These are phyloP conservation scores for Himalopsyche kuldschensis DNA, from an alignment of 2,888 invertebrate genomes.

Conservation along the genomic window DNA sequence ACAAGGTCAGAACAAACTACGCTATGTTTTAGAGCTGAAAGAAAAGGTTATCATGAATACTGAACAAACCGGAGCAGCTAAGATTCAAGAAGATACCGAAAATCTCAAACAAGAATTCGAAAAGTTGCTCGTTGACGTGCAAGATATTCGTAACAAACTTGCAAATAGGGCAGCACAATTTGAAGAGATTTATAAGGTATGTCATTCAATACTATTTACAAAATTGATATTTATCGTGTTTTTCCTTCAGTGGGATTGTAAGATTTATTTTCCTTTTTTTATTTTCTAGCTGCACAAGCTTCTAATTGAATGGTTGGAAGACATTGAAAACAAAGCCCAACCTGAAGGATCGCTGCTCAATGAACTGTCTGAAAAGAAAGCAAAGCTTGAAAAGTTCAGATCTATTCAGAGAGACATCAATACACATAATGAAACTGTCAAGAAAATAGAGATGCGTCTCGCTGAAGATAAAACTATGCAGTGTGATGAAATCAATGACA, in stretches of 20 bases:
- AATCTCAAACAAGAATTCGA: constrained; percentile 88
- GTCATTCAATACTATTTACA: background rate
- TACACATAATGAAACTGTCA: constrained; percentile 76
- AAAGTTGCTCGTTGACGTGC: constrained; percentile 78
- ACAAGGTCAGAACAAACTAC: constrained; percentile 84
- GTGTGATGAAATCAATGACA: constrained; percentile 68
- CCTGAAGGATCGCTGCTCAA: constrained; percentile 73
- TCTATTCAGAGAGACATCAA: constrained; percentile 80
- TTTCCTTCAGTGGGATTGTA: background rate
- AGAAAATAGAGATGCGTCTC: constrained; percentile 74
- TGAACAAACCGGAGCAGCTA: constrained; percentile 82
- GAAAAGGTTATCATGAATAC: constrained; percentile 94
- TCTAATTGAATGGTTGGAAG: constrained; percentile 84
- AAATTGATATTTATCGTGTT: background rate
- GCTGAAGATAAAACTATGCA: constrained; percentile 69
- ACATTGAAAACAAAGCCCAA: constrained; percentile 81
- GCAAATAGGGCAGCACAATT: constrained; percentile 75
- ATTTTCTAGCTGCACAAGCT: constrained; percentile 65
- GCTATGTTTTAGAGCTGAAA: constrained; percentile 85
- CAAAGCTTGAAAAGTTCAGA: constrained; percentile 84
- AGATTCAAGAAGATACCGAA: constrained; percentile 91
- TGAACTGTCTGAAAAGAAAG: constrained; percentile 89
- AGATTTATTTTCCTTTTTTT: constrained; percentile 4
- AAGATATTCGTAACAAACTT: constrained; percentile 75
- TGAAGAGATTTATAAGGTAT: constrained; percentile 82